Base-by-base conservation (phyloP, 2,797 vertebrate species). In the Fratercula arctica region DNA sequence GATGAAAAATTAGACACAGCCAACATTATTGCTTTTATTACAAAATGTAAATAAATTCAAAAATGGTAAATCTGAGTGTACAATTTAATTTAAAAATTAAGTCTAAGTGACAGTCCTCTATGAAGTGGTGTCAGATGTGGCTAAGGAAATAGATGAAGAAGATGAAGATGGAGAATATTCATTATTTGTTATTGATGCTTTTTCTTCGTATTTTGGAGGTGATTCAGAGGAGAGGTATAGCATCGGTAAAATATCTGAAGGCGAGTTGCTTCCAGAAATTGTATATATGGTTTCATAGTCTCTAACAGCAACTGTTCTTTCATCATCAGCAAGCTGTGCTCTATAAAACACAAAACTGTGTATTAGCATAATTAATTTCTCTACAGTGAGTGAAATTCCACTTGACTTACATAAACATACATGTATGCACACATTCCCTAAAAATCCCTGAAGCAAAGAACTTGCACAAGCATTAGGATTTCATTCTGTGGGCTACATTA, bases 121-220 rank as follows among this genome's bases (percentile, higher is more conserved):
- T 3, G 57, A 83, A 70, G 90, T 88, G n/a, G 56, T 61, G 28
- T 95, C 93, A 76, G 91, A 96, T 69, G 84, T 46, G 26, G 78
- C 77, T 93, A 79, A 31, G 18, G 87, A 76, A 95, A 75, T 1
- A 70, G 77, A 45, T 25, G 90, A 74, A 41, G 59, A 57, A 17
- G 82, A 93, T 11, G 82, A 94, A 11, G 76, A 88, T 24, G 70
- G n/a, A 7, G 59, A 91, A 91, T 64, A 89, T 37, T 97, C 82
- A 59, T 56, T 85, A 84, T 87, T 91, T 84, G 93, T 88, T 82
- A 74, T 23, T 45, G 72, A 85, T 37, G 89, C 73, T 90, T 98
- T 98, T 75, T 98, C 98, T 95, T 98, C 98, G 0, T 98, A 98
- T 83, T 96, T 97, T 74, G 98, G 98, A 93, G 98, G 98, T 10